Conservation (phyloP, 2,888 invertebrate genomes). For the Clunio marinus region DNA sequence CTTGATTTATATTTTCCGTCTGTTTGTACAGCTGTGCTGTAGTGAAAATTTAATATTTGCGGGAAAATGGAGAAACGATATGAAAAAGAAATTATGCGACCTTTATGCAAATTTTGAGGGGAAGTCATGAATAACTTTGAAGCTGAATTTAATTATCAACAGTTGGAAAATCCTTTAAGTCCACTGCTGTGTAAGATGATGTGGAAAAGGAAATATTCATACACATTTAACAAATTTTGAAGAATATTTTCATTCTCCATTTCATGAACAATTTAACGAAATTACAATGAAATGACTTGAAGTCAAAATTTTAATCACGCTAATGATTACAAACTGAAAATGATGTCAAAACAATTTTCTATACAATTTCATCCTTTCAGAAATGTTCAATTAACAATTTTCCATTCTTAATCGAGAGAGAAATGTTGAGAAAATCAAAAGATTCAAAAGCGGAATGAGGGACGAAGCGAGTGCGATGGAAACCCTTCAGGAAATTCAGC, state of each 20-base stretch:
- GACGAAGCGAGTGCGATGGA: background rate
- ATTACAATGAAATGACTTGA: too few relatives aligned
- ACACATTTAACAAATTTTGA: too few relatives aligned
- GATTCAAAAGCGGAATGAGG: background rate
- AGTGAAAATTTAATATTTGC: background rate
- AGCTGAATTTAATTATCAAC: conserved; percentile 33
- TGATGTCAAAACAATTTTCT: background rate
- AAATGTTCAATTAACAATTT: too few relatives aligned
- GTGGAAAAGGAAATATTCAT: background rate
- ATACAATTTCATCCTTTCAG: background rate
- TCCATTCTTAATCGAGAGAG: background rate
- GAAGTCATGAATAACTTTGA: conserved; percentile 32
- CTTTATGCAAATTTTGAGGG: conserved; percentile 34
- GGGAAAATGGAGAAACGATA: conserved; percentile 29
- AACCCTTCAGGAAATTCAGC: background rate
- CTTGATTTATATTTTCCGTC: conserved; percentile 1
- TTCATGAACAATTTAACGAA: too few relatives aligned
- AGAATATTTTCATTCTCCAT: too few relatives aligned
- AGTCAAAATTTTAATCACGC: too few relatives aligned
- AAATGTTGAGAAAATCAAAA: background rate
- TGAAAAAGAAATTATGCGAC: conserved; percentile 24
- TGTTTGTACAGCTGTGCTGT: background rate
- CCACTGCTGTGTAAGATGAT: too few relatives aligned
- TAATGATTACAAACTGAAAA: too few relatives aligned
- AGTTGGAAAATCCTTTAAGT: background rate